Evolutionary conservation across 2,113 vertebrate genomes (phyloP).

Genomic region (Stigmatopora argus): DNA sequence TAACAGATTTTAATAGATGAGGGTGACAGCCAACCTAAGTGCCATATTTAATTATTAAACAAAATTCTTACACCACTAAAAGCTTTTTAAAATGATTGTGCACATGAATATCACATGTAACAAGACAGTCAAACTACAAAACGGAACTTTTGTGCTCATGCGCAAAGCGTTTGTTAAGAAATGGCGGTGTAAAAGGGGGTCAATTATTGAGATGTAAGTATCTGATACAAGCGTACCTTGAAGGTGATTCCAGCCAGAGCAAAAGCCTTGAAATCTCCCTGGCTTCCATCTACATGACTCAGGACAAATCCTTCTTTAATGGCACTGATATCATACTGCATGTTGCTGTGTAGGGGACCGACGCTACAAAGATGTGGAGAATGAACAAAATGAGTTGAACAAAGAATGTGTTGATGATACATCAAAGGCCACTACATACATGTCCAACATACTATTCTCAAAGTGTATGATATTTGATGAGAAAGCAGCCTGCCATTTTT

Average conservation of each 20-base stretch:
- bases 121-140: constrained; percentile 11
- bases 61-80: background rate
- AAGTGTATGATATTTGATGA: background rate
- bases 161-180: constrained; percentile 2
- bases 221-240: constrained; percentile 72
- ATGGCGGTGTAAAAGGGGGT: background rate
- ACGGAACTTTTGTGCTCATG: background rate
- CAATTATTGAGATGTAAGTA: background rate
- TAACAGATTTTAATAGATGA: background rate
- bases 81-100: too few relatives aligned
- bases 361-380: constrained; percentile 67
- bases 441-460: background rate
- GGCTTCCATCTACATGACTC: constrained; percentile 81
- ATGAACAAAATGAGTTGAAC: too few relatives aligned
- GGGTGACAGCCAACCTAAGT: constrained; percentile 3
- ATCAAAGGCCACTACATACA: too few relatives aligned
- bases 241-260: constrained; percentile 93
- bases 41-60: background rate
- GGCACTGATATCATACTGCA: constrained; percentile 84
- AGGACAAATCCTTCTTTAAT: constrained; percentile 92
- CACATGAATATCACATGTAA: constrained; percentile 5
- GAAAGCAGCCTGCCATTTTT: background rate
- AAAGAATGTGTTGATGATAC: background rate
- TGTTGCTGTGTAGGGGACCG: constrained; percentile 90
- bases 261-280: constrained; percentile 93